Percentiles rank a stretch among this genome's conserved stretches.
Conservation (phyloP, 1,140 invertebrate genomes). For the Rhagoletis zephyria region DNA sequence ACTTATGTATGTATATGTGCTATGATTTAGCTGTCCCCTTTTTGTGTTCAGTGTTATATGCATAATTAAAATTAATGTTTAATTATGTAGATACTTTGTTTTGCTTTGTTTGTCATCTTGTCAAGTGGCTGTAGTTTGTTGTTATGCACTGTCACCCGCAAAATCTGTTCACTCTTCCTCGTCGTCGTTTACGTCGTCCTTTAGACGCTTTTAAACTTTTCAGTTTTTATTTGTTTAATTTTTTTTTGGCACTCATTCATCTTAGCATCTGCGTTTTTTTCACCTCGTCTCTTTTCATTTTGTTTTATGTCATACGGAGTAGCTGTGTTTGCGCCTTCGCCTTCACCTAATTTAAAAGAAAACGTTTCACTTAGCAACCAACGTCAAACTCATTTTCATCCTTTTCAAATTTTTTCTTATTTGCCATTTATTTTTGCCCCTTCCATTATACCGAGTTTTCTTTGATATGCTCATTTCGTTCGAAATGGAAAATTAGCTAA, state of each 20-base stretch:
- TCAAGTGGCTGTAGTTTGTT: too few species aligned
- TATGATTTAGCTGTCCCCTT: too few species aligned
- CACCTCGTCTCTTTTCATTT: not conserved
- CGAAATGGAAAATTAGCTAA: not conserved
- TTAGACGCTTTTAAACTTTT: slow-evolving; percentile 19
- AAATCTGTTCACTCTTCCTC: not conserved
- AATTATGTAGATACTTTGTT: not conserved
- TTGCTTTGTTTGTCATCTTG: too few species aligned
- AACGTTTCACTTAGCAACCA: slow-evolving; percentile 12
- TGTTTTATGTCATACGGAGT: too few species aligned
- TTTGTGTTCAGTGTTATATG: too few species aligned
- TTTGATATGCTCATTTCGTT: not conserved
- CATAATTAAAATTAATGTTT: not conserved
- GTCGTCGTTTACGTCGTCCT: not conserved
- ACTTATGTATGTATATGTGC: not conserved
- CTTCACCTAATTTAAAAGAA: slow-evolving; percentile 20
- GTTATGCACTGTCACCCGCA: not conserved
- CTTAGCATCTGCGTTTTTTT: not conserved
- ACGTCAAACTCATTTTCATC: slow-evolving; percentile 25
- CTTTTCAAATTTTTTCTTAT: not conserved
- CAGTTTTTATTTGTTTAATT: not conserved
- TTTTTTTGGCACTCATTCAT: slow-evolving; percentile 22
- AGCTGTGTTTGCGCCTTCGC: not conserved
- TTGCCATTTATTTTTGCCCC: not conserved
- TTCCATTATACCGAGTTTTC: not conserved